Evolutionary conservation across 2,113 vertebrate species (phyloP).

Genomic region (Xenopus laevis): DNA sequence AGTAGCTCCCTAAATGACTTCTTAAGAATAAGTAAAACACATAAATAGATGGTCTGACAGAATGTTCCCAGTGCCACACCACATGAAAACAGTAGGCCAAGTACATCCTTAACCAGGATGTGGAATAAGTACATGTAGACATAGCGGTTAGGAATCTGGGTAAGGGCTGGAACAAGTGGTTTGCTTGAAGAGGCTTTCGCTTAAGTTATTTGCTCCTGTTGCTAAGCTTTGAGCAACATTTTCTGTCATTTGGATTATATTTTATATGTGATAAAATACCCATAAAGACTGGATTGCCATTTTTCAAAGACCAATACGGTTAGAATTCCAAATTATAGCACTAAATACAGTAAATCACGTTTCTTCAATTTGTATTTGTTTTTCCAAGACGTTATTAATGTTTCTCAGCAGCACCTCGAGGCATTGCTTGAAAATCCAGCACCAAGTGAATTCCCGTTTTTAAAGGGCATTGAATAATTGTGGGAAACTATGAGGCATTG

Average conservation of each 20-base stretch:
- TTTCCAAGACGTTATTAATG: background rate
- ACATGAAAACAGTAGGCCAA: conserved; percentile 20
- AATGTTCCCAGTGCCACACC: conserved; percentile 6
- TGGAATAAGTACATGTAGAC: conserved; percentile 1
- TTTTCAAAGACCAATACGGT: background rate
- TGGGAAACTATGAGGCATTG: too few species aligned
- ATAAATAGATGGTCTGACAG: conserved; percentile 10
- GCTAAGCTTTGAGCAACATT: background rate
- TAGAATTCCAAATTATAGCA: too few species aligned
- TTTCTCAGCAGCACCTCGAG: too few species aligned
- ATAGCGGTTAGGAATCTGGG: conserved; percentile 3
- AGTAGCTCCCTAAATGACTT: too few species aligned
- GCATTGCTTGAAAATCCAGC: too few species aligned
- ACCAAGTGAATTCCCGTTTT: too few species aligned
- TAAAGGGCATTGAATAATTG: too few species aligned
- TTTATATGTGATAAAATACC: background rate
- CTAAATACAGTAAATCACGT: background rate
- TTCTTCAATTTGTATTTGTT: background rate
- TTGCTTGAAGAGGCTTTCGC: conserved; percentile 1
- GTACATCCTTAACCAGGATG: conserved; percentile 8
- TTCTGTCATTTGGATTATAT: background rate
- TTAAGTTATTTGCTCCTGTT: background rate
- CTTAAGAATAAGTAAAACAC: conserved; percentile 2
- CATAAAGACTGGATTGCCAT: background rate
- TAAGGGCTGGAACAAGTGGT: background rate